Base-by-base conservation (phyloP, 2,113 vertebrate species). In the Pangasianodon gigas region DNA sequence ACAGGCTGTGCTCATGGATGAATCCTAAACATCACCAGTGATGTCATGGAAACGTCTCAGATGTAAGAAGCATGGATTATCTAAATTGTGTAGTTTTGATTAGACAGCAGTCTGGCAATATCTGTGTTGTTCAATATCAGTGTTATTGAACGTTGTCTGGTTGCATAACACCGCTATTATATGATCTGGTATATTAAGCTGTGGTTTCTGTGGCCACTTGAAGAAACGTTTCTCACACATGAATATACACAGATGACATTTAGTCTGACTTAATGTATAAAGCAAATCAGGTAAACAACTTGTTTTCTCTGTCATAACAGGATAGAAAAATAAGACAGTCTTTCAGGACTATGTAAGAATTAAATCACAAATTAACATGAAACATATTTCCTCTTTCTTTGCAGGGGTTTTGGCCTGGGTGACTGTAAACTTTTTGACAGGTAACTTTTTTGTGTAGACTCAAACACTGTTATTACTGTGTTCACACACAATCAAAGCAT, bases 401-500 rank as follows among this genome's bases (percentile, higher is more conserved):
- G 24, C 89, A 99, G 98, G 98, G 93, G 95, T 99, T 94, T 95
- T 99, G 94, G 98, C 98, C 74, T 99, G 98, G 98, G 95, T 99
- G 92, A 97, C 98, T 90, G 92, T 99, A 93, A 99, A 99, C 95
- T 98, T 97, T 92, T 94, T 99, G 92, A 98, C 97, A 96, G 98
- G 98, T 98, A 95, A 93, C 79, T n/a, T 54, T 7, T 74, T 16
- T 60, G 16, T 83, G 3, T 58, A 46, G 11, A 24, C 67, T 52
- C 29, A 37, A 48, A 86, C 48, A 48, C 46, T 4, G 18, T 14
- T 32, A 58, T 1, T 74, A 29, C 51, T 37, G 9, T 58, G 19
- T 46, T 44, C 58, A n/a, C 10, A 71, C 19, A 44, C 37, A 29
- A 65, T 85, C 37, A 46, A 46, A 48, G 37, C 37, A 37, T 37